Evolutionary conservation across 2,797 vertebrate genomes (phyloP).

Genomic region (Taeniopygia guttata): DNA sequence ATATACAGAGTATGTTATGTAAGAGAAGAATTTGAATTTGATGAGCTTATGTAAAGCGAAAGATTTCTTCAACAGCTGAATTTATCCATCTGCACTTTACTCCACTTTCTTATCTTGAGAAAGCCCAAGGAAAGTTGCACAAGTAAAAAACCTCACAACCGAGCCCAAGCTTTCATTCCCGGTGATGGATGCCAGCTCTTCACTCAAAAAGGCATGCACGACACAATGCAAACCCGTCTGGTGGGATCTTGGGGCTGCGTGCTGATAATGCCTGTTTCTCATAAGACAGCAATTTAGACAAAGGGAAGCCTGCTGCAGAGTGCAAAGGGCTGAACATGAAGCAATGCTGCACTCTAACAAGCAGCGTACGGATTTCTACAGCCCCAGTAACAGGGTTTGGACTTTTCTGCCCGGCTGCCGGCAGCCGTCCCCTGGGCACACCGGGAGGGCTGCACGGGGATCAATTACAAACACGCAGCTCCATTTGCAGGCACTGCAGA

Average conservation of each 20-base stretch:
- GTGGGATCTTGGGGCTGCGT: background rate
- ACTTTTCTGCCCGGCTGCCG: background rate
- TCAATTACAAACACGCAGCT: background rate
- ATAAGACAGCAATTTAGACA: background rate
- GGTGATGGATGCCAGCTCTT: background rate
- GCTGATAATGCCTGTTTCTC: background rate
- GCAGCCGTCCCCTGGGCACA: background rate
- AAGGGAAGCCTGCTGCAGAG: background rate
- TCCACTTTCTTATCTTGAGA: background rate
- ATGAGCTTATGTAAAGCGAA: background rate
- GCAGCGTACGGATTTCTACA: background rate
- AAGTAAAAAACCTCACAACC: background rate
- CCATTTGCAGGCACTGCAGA: background rate
- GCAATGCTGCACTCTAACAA: background rate
- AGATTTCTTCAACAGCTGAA: background rate
- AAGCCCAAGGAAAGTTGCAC: background rate
- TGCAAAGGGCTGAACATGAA: background rate
- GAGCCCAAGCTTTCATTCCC: background rate
- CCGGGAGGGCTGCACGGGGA: background rate
- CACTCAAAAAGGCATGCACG: background rate
- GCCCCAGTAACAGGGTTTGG: background rate
- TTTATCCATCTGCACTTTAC: background rate
- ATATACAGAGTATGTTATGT: background rate
- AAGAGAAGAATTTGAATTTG: background rate
- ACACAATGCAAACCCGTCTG: background rate